A percentile compares a stretch with the other conserved stretches of the same genome.
phyloP scores from a whole-genome alignment of 1,140 invertebrate species.

The Eubasilissa regina region DNA sequence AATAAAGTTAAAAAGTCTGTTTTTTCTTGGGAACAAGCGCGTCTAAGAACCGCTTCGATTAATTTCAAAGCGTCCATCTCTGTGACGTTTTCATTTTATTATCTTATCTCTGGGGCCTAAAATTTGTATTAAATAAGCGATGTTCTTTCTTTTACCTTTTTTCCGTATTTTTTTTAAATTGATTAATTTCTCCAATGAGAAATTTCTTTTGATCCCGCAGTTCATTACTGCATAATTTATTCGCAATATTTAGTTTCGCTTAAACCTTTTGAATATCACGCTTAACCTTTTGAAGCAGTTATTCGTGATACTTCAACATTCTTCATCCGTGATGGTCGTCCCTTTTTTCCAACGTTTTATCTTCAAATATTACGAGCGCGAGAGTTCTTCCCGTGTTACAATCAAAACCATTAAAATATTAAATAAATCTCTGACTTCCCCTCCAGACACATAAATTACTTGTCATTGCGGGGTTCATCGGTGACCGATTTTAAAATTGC shows the following conservation, averaged over 20 bases:
- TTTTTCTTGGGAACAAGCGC: too few species aligned
- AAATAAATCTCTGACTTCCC: constrained; percentile 31
- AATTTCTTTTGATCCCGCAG: too few species aligned
- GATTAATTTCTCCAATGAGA: too few species aligned
- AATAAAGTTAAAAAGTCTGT: too few species aligned
- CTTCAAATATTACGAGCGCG: background rate
- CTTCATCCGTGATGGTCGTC: background rate
- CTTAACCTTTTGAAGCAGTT: background rate
- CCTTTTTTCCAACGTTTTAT: background rate
- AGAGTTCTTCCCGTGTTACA: background rate
- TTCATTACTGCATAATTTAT: background rate
- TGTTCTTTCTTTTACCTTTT: too few species aligned
- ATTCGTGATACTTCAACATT: background rate
- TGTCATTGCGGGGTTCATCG: background rate
- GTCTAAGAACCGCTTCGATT: too few species aligned
- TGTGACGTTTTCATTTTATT: too few species aligned
- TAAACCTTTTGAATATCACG: too few species aligned
- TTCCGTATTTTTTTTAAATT: too few species aligned
- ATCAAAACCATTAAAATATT: constrained; percentile 35
- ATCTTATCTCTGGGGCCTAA: too few species aligned
- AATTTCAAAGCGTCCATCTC: too few species aligned
- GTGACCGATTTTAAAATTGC: background rate
- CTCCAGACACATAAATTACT: constrained; percentile 33
- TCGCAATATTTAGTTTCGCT: background rate
- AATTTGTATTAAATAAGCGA: too few species aligned